Percentiles rank a stretch among this genome's conserved stretches.
Evolutionary conservation across 2,888 invertebrate species (phyloP).

Genomic region (Nymphalis polychloros): DNA sequence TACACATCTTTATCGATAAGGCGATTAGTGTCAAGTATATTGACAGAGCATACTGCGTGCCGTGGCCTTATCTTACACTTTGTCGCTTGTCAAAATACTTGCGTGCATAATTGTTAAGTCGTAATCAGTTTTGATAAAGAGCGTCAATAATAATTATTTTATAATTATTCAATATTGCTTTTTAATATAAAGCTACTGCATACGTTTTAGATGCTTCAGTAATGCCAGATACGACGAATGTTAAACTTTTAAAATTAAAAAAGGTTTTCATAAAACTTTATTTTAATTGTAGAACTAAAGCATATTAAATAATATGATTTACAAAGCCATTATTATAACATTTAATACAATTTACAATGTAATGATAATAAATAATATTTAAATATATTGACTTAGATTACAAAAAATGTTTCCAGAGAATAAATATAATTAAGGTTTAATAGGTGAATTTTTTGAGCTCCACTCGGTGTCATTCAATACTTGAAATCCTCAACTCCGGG

Average conservation of each 20-base stretch:
- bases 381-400: no score
- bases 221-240: no score
- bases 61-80: slow-evolving; percentile 7
- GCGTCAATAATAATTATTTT: background rate
- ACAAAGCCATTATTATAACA: no score
- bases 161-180: background rate
- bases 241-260: no score
- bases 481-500: slow-evolving; percentile 6
- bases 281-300: no score
- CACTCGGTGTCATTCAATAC: slow-evolving; percentile 9
- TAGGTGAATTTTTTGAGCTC: slow-evolving; percentile 10
- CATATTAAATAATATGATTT: no score
- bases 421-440: slow-evolving; percentile 1
- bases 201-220: no score
- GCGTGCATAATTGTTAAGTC: background rate
- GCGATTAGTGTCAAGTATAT: slow-evolving; percentile 19
- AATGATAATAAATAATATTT: no score
- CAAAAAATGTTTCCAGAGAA: no score
- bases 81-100: slow-evolving; percentile 11
- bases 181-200: background rate
- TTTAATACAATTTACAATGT: no score
- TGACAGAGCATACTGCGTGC: slow-evolving; percentile 11
- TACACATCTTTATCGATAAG: slow-evolving; percentile 11
- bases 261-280: no score
- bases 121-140: background rate